Evolutionary conservation across 2,113 vertebrate species (phyloP).

Genomic region (Scolopax mira): DNA sequence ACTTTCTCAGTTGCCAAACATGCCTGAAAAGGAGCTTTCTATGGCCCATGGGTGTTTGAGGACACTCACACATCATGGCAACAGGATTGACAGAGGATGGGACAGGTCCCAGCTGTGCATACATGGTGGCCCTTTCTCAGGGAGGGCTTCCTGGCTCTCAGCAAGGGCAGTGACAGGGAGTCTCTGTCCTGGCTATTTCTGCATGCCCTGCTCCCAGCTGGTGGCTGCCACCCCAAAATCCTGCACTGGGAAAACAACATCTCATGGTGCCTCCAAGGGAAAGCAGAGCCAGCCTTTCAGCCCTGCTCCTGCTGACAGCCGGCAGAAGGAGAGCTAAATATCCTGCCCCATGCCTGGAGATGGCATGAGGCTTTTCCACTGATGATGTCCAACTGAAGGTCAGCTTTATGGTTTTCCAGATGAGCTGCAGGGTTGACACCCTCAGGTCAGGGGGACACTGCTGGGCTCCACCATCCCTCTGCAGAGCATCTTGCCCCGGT

Average conservation of each 20-base stretch:
- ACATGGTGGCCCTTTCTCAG: not conserved
- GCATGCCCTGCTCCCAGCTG: not conserved
- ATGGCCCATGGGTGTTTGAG: not conserved
- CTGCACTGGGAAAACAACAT: not conserved
- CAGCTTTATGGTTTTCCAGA: not conserved
- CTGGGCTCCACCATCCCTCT: too few species aligned
- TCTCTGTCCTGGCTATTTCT: accelerated
- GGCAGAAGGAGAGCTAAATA: not conserved
- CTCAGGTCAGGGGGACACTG: not conserved
- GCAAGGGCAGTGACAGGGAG: not conserved
- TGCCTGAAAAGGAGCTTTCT: not conserved
- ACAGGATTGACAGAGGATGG: not conserved
- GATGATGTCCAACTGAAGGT: not conserved
- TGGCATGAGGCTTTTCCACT: accelerated
- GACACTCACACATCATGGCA: not conserved
- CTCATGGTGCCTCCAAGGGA: not conserved
- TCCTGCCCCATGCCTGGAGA: accelerated
- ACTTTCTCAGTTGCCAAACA: not conserved
- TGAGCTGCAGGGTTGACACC: not conserved
- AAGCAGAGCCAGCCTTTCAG: accelerated
- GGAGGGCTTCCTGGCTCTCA: not conserved
- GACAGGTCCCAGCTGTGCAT: not conserved
- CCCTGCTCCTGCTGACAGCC: accelerated
- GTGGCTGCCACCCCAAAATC: not conserved
- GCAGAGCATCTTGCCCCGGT: accelerated